Conservation (phyloP, 2,888 invertebrate genomes). For the Drosophila melanosoma region DNA sequence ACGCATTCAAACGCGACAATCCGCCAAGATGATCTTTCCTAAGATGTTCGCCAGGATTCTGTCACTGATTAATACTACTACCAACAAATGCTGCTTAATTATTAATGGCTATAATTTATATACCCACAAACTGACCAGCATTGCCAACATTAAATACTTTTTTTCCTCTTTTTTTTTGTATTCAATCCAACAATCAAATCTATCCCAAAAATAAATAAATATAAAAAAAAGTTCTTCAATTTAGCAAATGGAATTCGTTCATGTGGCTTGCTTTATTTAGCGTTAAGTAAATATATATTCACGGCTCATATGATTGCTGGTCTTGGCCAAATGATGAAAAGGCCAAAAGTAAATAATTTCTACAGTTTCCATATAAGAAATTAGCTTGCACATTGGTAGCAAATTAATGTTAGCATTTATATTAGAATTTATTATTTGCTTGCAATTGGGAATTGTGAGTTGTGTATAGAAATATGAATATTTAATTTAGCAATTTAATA, state of each 20-base stretch:
- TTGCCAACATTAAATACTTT: conserved; percentile 8
- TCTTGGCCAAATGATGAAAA: neutral
- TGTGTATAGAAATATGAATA: neutral
- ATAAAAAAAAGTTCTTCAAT: conserved; percentile 2
- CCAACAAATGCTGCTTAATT: neutral
- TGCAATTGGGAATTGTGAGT: neutral
- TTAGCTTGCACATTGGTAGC: neutral
- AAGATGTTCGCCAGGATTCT: neutral
- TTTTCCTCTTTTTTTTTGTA: neutral
- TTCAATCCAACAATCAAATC: neutral
- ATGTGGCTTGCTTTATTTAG: conserved; percentile 8
- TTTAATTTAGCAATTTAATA: too few species aligned
- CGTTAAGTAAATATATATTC: conserved; percentile 6
- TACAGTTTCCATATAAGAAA: neutral
- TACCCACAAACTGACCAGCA: neutral
- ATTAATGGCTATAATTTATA: neutral
- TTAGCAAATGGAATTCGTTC: conserved; percentile 8
- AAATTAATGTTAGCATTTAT: neutral
- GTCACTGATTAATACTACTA: neutral
- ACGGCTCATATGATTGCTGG: neutral
- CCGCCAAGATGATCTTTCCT: neutral
- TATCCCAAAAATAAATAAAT: neutral
- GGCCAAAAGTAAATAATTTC: neutral
- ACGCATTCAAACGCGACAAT: neutral
- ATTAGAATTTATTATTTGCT: neutral